Evolutionary conservation across 1,140 invertebrate species (phyloP).

Genomic region (Rhyacophila brunnea): DNA sequence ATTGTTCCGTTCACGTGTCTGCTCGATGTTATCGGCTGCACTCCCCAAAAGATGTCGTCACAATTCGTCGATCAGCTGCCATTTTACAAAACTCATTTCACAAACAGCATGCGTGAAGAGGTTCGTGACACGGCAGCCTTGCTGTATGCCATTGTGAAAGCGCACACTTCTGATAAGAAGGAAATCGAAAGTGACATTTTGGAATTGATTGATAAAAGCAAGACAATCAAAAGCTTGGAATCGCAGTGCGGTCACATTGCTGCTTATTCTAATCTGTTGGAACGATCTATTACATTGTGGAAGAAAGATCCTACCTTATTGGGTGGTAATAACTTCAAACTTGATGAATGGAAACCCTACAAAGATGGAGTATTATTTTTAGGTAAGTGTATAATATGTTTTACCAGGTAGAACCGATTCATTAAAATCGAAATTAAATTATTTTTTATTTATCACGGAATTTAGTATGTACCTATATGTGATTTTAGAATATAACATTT

Average conservation of each 20-base stretch:
- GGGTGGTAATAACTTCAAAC: constrained; percentile 45
- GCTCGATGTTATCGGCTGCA: constrained; percentile 71
- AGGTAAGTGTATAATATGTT: constrained; percentile 56
- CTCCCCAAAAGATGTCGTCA: constrained; percentile 59
- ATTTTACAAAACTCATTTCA: constrained; percentile 64
- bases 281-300: constrained; percentile 58
- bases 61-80: constrained; percentile 59
- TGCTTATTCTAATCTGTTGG: constrained; percentile 66
- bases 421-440: no score
- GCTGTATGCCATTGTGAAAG: constrained; percentile 67
- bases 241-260: constrained; percentile 71
- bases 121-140: constrained; percentile 68
- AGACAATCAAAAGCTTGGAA: constrained; percentile 62
- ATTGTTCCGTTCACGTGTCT: constrained; percentile 67
- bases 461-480: no score
- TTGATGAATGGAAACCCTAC: constrained; percentile 56
- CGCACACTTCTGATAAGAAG: constrained; percentile 49
- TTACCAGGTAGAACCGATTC: no score
- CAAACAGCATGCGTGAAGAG: constrained; percentile 69
- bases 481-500: no score
- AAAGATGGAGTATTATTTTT: constrained; percentile 55
- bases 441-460: no score
- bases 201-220: constrained; percentile 54
- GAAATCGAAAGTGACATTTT: constrained; percentile 58
- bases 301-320: constrained; percentile 45